A percentile compares a stretch with the other conserved stretches of the same genome.
Evolutionary conservation across 2,797 vertebrate species (phyloP).

Genomic region (Fistularia commersonii): DNA sequence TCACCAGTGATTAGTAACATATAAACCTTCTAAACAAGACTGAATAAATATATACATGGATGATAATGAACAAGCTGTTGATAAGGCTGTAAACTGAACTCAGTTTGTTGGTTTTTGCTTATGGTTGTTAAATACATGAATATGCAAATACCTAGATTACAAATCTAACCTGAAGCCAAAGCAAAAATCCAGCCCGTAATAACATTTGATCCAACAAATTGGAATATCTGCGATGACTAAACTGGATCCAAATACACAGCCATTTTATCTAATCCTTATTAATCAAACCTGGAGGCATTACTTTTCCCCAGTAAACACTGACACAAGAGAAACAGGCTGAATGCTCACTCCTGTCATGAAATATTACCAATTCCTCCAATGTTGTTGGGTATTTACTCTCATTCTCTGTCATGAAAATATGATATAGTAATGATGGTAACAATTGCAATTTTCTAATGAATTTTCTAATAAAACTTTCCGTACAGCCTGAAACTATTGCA

Average conservation of each 20-base stretch:
- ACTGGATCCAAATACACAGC: slow-evolving; percentile 23
- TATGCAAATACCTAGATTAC: slow-evolving; percentile 37
- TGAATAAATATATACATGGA: slow-evolving; percentile 31
- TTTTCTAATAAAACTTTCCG: no score
- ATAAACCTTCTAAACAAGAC: slow-evolving; percentile 22
- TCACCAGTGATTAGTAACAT: slow-evolving; percentile 18
- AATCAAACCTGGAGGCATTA: slow-evolving; percentile 22
- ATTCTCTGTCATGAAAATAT: no score
- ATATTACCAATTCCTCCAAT: no score
- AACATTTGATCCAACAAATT: slow-evolving; percentile 41
- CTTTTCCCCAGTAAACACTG: no score
- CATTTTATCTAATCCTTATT: slow-evolving; percentile 36
- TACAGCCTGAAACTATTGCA: no score
- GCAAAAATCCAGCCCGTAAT: slow-evolving; percentile 31
- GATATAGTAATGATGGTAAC: no score
- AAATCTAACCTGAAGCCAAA: slow-evolving; percentile 42
- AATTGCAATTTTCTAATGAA: no score
- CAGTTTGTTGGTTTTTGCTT: slow-evolving; percentile 11
- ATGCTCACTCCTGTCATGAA: no score
- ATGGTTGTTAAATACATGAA: slow-evolving; percentile 27
- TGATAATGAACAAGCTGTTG: slow-evolving; percentile 22
- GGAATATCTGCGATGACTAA: slow-evolving; percentile 42
- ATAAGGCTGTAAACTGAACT: slow-evolving; percentile 15
- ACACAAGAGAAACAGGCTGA: no score
- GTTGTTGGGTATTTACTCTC: no score